Conservation (phyloP, 2,113 vertebrate species). For the Aplodontia rufa region DNA sequence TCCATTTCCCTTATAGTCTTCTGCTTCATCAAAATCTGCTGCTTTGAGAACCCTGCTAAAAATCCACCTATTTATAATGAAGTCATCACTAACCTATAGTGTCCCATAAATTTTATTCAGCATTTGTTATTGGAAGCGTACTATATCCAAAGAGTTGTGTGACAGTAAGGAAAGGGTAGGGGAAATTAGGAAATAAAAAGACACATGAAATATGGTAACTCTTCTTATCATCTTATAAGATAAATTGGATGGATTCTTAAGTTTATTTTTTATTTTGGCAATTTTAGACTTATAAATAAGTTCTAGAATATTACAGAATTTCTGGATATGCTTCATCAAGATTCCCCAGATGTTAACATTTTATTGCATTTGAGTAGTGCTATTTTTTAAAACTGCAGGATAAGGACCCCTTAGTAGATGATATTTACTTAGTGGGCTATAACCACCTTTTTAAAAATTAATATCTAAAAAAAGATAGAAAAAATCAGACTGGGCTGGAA, state of each 20-base stretch:
- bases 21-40: not conserved
- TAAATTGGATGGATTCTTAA: not conserved
- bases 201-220: not conserved
- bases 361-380: not conserved
- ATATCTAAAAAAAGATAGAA: not conserved
- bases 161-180: not conserved
- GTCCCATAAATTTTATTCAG: not conserved
- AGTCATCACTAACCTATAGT: not conserved
- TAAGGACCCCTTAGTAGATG: not conserved
- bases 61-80: not conserved
- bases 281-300: not conserved
- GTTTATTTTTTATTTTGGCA: constrained; percentile 34
- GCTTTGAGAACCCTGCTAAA: too few relatives aligned
- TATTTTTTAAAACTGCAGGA: not conserved
- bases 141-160: constrained; percentile 8
- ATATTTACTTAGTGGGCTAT: constrained; percentile 2
- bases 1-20: not conserved
- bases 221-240: not conserved
- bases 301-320: not conserved
- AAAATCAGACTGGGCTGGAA: too few relatives aligned
- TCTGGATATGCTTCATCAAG: not conserved
- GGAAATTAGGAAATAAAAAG: not conserved
- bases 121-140: not conserved
- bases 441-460: not conserved
- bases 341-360: constrained; percentile 1